A percentile compares a stretch with the other conserved stretches of the same genome.
phyloP scores from a whole-genome alignment of 2,797 vertebrate genomes.

The Notoglanidium macrostoma region DNA sequence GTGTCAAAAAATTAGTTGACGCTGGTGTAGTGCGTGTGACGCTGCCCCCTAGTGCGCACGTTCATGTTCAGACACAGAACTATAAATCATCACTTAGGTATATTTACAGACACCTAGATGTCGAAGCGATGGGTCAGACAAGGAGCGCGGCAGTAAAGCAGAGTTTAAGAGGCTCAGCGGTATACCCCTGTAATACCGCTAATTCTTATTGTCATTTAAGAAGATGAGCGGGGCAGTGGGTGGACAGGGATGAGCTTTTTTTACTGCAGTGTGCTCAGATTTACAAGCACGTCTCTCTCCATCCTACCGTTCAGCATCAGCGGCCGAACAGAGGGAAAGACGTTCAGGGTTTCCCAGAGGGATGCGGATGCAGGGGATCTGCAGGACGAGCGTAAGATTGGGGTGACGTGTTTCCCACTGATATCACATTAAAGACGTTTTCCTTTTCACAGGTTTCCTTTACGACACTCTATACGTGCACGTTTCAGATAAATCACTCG shows the following conservation, averaged over 20 bases:
- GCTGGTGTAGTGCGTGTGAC: background rate
- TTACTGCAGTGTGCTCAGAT: conserved; percentile 65
- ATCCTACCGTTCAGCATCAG: conserved; percentile 10
- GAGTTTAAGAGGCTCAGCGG: conserved; percentile 73
- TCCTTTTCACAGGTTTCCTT: background rate
- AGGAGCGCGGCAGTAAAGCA: conserved; percentile 67
- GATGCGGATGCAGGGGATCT: background rate
- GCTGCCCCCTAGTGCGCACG: conserved; percentile 10
- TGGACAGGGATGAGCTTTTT: conserved; percentile 65
- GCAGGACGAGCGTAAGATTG: background rate
- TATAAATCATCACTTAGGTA: background rate
- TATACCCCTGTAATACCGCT: conserved; percentile 71
- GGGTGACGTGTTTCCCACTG: background rate
- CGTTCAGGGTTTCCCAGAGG: background rate
- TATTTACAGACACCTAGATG: conserved; percentile 18
- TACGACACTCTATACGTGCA: background rate
- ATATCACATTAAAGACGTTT: background rate
- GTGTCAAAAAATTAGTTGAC: no score
- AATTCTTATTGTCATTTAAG: conserved; percentile 77
- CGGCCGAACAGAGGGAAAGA: background rate
- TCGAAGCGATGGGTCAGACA: conserved; percentile 54
- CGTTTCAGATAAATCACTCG: background rate
- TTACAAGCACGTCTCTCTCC: conserved; percentile 57
- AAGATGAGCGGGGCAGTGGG: conserved; percentile 66
- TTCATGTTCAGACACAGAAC: background rate